Evolutionary conservation across 2,888 invertebrate species (phyloP).

Genomic region (Aphrophora alni): DNA sequence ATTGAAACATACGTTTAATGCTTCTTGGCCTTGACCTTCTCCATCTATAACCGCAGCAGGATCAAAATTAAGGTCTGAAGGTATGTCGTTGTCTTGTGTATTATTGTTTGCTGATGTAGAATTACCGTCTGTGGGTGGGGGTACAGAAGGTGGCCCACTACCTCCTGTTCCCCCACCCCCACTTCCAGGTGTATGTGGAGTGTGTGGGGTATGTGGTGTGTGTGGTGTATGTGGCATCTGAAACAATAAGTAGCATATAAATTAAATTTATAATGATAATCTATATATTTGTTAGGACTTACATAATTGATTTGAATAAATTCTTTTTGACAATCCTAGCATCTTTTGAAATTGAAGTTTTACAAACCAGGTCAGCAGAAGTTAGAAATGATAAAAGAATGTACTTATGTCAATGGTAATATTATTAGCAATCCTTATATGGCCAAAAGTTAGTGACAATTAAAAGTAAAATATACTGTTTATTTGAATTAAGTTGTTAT

Average conservation of each 20-base stretch:
- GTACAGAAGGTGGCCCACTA: constrained; percentile 82
- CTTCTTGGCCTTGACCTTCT: constrained; percentile 85
- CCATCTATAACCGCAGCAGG: constrained; percentile 93
- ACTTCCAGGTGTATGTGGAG: constrained; percentile 71
- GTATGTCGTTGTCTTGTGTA: constrained; percentile 70
- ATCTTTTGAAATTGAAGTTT: no score
- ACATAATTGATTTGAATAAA: no score
- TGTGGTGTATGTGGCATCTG: constrained; percentile 84
- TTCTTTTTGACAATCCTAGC: no score
- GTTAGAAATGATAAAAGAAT: no score
- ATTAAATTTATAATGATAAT: constrained; percentile 53
- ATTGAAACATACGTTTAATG: constrained; percentile 80
- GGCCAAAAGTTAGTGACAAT: no score
- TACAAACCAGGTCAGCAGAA: no score
- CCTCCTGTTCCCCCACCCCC: constrained; percentile 62
- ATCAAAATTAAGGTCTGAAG: constrained; percentile 90
- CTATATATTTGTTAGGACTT: no score
- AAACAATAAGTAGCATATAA: constrained; percentile 44
- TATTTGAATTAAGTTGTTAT: no score
- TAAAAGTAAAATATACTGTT: no score
- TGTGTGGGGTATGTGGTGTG: constrained; percentile 81
- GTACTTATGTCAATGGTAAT: no score
- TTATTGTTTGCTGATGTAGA: constrained; percentile 58
- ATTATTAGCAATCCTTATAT: no score
- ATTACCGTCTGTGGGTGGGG: constrained; percentile 62